Conservation (phyloP, 2,888 invertebrate genomes). For the Lithodes maja region DNA sequence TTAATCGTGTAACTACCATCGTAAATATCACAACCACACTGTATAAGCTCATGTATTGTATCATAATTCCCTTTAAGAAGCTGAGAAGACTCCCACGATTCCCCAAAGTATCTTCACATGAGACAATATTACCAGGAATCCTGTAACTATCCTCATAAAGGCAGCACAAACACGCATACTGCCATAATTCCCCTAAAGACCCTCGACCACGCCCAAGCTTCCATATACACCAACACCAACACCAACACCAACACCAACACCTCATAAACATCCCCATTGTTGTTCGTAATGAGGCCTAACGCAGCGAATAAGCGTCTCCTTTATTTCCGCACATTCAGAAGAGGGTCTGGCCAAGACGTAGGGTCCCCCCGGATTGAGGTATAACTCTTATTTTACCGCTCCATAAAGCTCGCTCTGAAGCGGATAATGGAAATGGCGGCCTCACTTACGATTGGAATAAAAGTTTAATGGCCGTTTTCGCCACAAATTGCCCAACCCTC, state of each 20-base stretch:
- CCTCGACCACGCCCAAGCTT: background rate
- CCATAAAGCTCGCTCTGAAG: conserved; percentile 8
- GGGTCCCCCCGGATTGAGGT: conserved; percentile 3
- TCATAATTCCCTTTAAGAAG: too few relatives aligned
- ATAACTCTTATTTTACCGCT: conserved; percentile 20
- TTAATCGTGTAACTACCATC: too few relatives aligned
- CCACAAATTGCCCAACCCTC: conserved; percentile 24
- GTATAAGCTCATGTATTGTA: too few relatives aligned
- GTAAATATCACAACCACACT: too few relatives aligned
- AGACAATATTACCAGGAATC: too few relatives aligned
- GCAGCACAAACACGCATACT: background rate
- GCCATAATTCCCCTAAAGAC: background rate
- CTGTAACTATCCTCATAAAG: too few relatives aligned
- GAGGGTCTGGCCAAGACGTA: background rate
- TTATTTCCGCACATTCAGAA: background rate
- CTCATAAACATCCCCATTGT: conserved; percentile 1
- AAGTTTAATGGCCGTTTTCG: conserved; percentile 23
- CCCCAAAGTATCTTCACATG: too few relatives aligned
- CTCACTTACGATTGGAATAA: conserved; percentile 26
- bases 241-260: background rate
- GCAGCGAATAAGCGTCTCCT: background rate
- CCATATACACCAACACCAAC: background rate
- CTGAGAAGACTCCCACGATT: too few relatives aligned
- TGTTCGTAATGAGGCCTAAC: conserved; percentile 1
- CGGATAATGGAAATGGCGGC: conserved; percentile 3